Evolutionary conservation across 37 sponge, comb jelly and placozoan species (phyloP).

Genomic region (Ianthella basta): DNA sequence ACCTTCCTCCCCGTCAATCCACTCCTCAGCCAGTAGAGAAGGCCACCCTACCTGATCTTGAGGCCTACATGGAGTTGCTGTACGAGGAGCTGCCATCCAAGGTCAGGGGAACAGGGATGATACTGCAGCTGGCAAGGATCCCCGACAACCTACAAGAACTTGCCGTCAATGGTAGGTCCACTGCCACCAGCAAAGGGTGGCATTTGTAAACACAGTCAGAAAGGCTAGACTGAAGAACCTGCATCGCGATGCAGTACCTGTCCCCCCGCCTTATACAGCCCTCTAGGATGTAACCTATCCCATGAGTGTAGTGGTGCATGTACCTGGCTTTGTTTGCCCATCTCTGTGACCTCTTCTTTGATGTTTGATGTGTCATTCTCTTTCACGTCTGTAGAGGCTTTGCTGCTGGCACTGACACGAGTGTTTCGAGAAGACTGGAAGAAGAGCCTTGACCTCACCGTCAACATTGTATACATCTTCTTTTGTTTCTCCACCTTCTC

Average conservation of each 20-base stretch:
- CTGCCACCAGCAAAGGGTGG: too few relatives aligned
- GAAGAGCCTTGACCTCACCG: constrained; percentile 89
- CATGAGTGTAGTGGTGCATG: too few relatives aligned
- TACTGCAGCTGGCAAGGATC: constrained; percentile 90
- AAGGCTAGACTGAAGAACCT: too few relatives aligned
- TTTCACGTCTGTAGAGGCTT: constrained; percentile 57
- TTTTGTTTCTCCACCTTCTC: constrained; percentile 97
- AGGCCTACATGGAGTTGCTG: constrained; percentile 81
- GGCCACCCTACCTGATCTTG: constrained; percentile 81
- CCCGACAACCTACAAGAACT: constrained; percentile 94
- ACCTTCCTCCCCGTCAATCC: too few relatives aligned
- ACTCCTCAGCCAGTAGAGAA: constrained; percentile 59
- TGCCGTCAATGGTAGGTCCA: constrained; percentile 63
- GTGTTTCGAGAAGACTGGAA: constrained; percentile 97
- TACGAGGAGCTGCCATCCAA: constrained; percentile 88
- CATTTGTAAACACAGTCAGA: too few relatives aligned
- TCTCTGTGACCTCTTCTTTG: too few relatives aligned
- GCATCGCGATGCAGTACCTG: too few relatives aligned
- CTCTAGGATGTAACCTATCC: too few relatives aligned
- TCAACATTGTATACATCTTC: constrained; percentile 95
- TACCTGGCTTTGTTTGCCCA: too few relatives aligned
- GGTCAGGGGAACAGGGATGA: constrained; percentile 79
- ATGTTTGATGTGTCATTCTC: too few relatives aligned
- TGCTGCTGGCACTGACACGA: constrained; percentile 87
- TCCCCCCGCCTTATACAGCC: too few relatives aligned